Evolutionary conservation across 2,113 vertebrate genomes (phyloP), one percentile per base, ranked within the genome.

Genomic region (Gulo gulo): DNA sequence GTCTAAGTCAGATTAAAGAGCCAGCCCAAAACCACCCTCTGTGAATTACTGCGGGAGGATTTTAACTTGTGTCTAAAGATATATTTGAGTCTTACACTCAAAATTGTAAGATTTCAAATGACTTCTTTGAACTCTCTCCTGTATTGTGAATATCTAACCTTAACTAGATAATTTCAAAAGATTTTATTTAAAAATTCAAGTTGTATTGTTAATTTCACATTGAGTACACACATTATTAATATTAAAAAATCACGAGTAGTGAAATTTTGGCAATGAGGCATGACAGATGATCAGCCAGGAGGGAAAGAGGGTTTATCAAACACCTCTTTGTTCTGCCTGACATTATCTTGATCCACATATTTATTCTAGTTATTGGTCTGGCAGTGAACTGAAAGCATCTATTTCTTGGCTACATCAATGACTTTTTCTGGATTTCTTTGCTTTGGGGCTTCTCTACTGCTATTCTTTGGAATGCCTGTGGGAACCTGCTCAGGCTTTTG

Each of bases 111-210:
- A 87, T 59, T 95, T 84, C 3, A 39, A 69, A 59, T 91, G 67
- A 24, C 34, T 96, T 93, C 31, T 5, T 93, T 93, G 29, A 93
- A 45, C 29, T 82, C 11, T 87, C 9, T 65, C 23, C 42, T 6
- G 31, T 59, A 84, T 39, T 16, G 86, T 92, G 15, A 76, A 63
- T 88, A 16, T 96, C 65, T 74, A 36, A 61, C 2, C 24, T 91
- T 85, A 76, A 45, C 24, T 34, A 39, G 29, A 81, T 90, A 47
- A 74, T 69, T 97, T 88, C 26, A 65, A 52, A 78, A 12, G 34
- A 1, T 67, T 87, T 82, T 29, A 59, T 34, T 82, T 85, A 23
- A 65, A 95, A 65, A 29, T 85, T 55, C 31, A 69, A 31, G 11
- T 71, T 79, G 13, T 50, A 24, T 36, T 91, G 24, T 57, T 71